These are phyloP conservation scores for Camelus bactrianus DNA, from an alignment of 2,113 vertebrate species.

Conservation along the genomic window DNA sequence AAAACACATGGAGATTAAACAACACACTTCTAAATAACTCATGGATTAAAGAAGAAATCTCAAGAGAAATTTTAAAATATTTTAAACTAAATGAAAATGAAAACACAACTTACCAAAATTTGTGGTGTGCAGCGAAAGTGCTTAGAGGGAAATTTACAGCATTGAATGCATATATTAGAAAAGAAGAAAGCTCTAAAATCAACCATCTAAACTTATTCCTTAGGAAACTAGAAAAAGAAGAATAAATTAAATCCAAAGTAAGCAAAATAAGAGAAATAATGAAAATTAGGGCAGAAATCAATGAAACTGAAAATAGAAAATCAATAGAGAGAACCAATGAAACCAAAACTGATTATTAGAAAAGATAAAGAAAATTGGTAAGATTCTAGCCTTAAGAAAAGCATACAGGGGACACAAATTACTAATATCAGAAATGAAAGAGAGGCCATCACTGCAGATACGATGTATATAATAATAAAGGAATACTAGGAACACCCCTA, in stretches of 20 bases:
- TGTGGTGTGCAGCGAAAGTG: neutral
- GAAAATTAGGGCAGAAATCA: neutral
- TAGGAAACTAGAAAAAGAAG: neutral
- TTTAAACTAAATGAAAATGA: conserved; percentile 38
- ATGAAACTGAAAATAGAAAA: neutral
- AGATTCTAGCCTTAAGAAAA: neutral
- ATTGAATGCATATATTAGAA: neutral
- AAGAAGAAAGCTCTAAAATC: neutral
- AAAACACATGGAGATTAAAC: neutral
- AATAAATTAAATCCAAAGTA: neutral
- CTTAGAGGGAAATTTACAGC: neutral
- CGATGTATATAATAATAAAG: neutral
- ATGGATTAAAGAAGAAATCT: neutral
- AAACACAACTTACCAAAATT: conserved; percentile 5
- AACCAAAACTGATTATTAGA: neutral
- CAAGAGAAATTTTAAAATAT: neutral
- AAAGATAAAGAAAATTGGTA: neutral
- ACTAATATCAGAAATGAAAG: neutral
- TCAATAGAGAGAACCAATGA: neutral
- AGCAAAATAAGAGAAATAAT: neutral
- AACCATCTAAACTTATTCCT: neutral
- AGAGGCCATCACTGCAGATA: neutral
- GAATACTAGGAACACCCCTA: neutral
- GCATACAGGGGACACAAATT: neutral
- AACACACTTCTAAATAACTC: neutral